Evolutionary conservation across 1,140 invertebrate species (phyloP).

Genomic region (Myzus persicae): DNA sequence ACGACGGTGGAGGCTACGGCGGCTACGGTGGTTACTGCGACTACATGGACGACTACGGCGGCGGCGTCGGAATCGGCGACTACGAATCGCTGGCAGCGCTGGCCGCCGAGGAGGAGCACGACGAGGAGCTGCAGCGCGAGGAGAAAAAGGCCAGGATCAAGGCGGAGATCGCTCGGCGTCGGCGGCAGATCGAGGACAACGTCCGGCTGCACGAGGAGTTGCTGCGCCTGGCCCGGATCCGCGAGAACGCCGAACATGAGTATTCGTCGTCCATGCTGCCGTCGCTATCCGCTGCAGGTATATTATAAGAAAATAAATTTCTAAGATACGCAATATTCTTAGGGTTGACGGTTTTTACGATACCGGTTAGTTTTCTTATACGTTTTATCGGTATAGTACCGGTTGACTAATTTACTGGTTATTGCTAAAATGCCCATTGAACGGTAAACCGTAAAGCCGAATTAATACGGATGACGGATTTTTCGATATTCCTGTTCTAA

Average conservation of each 20-base stretch:
- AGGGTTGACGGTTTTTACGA: no score
- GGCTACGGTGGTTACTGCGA: neutral
- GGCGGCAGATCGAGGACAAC: constrained; percentile 72
- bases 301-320: neutral
- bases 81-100: constrained; percentile 67
- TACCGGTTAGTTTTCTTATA: no score
- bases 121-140: constrained; percentile 67
- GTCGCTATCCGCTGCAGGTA: constrained; percentile 39
- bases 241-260: constrained; percentile 65
- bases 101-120: constrained; percentile 66
- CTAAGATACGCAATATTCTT: neutral
- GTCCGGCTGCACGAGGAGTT: constrained; percentile 70
- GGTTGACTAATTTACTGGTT: no score
- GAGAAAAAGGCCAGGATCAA: constrained; percentile 72
- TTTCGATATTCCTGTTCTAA: no score
- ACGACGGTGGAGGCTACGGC: neutral
- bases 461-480: no score
- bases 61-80: constrained; percentile 61
- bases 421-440: no score
- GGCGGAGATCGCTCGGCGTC: constrained; percentile 71
- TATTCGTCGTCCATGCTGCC: constrained; percentile 56
- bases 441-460: no score
- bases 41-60: neutral
- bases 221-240: constrained; percentile 67
- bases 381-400: no score